A percentile compares a stretch with the other conserved stretches of the same genome.
Evolutionary conservation across 1,140 invertebrate genomes (phyloP).

Genomic region (Cotesia vestalis): DNA sequence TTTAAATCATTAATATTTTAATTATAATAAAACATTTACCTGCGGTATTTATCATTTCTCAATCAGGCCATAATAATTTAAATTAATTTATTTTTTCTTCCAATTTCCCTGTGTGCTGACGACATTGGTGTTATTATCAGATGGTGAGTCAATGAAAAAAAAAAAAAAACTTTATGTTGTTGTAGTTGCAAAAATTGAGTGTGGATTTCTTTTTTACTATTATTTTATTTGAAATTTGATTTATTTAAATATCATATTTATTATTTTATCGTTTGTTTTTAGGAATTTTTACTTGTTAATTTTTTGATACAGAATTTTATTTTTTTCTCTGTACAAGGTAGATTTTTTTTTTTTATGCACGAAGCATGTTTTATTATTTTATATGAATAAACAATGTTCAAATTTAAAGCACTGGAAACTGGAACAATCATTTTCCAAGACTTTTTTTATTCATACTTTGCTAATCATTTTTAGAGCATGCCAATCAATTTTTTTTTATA

Average conservation of each 20-base stretch:
- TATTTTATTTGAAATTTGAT: slow-evolving; percentile 38
- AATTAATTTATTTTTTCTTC: slow-evolving; percentile 54
- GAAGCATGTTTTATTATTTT: slow-evolving; percentile 22
- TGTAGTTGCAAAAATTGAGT: slow-evolving; percentile 45
- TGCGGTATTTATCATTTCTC: slow-evolving; percentile 42
- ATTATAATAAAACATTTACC: not conserved
- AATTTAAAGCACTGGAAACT: slow-evolving; percentile 13
- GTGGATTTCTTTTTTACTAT: slow-evolving; percentile 46
- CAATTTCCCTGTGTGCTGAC: slow-evolving; percentile 60
- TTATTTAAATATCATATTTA: slow-evolving; percentile 23
- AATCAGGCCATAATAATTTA: slow-evolving; percentile 48
- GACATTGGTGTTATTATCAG: slow-evolving; percentile 58
- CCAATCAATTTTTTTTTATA: not conserved
- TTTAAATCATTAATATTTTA: too few relatives aligned
- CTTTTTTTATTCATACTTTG: not conserved
- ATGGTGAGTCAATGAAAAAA: slow-evolving; percentile 57
- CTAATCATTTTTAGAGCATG: not conserved
- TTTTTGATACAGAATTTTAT: not conserved
- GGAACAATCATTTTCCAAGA: not conserved
- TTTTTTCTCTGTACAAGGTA: slow-evolving; percentile 15
- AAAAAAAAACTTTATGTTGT: too few relatives aligned
- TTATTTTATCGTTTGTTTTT: not conserved
- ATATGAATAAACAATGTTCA: not conserved
- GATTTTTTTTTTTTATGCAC: slow-evolving; percentile 26
- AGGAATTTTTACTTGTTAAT: slow-evolving; percentile 27